These are phyloP conservation scores for Drosophila gunungcola DNA, from an alignment of 1,140 invertebrate species.

Conservation along the genomic window DNA sequence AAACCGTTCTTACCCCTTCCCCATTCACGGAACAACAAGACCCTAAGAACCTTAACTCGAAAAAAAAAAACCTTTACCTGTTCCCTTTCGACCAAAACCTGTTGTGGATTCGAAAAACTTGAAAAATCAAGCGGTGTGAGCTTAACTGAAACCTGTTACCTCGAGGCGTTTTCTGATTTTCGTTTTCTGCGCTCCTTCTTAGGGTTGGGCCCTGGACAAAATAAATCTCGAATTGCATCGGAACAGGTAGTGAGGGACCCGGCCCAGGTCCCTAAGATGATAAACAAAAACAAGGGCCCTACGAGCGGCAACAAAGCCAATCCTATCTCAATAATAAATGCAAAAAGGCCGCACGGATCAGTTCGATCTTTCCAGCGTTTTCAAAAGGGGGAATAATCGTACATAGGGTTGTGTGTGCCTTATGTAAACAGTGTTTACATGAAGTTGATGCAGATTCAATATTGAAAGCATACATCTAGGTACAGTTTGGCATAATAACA, in stretches of 20 bases:
- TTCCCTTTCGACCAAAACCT: slow-evolving; percentile 66
- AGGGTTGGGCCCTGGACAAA: slow-evolving; percentile 49
- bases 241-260: slow-evolving; percentile 60
- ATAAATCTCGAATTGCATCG: slow-evolving; percentile 76
- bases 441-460: slow-evolving; percentile 3
- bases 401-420: slow-evolving; percentile 11
- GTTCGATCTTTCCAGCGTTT: slow-evolving; percentile 24
- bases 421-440: slow-evolving; percentile 33
- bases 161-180: slow-evolving; percentile 58
- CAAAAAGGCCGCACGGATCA: slow-evolving; percentile 37
- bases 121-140: slow-evolving; percentile 21
- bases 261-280: slow-evolving; percentile 25
- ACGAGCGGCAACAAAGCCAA: slow-evolving; percentile 28
- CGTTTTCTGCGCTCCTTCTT: slow-evolving; percentile 63
- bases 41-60: slow-evolving; percentile 65
- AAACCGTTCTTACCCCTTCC: slow-evolving; percentile 46
- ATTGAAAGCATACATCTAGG: slow-evolving; percentile 31
- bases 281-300: slow-evolving; percentile 50
- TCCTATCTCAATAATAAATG: slow-evolving; percentile 47
- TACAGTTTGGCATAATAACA: slow-evolving; percentile 17
- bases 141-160: slow-evolving; percentile 61
- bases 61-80: slow-evolving; percentile 51
- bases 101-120: slow-evolving; percentile 54
- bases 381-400: slow-evolving; percentile 6
- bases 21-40: slow-evolving; percentile 30